phyloP scores from a whole-genome alignment of 2,888 invertebrate genomes.

The Chalcosyrphus nemorum region DNA sequence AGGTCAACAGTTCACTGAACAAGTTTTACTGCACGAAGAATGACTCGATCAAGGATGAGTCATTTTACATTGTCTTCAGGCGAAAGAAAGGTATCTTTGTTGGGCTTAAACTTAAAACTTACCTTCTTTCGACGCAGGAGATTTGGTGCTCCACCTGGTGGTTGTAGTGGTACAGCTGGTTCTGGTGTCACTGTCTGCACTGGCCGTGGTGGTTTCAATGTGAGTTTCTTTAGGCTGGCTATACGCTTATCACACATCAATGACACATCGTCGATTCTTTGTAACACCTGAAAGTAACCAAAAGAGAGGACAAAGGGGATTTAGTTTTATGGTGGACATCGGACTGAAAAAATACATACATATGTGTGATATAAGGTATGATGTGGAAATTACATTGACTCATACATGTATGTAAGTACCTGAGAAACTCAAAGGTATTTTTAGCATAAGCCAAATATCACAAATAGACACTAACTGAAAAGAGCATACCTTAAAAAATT shows the following conservation, averaged over 20 bases:
- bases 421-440: too few species aligned
- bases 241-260: slow-evolving; percentile 95
- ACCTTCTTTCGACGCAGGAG: slow-evolving; percentile 80
- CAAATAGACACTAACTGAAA: too few species aligned
- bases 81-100: not conserved
- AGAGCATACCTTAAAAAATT: too few species aligned
- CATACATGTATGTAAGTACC: too few species aligned
- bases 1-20: slow-evolving; percentile 20
- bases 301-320: slow-evolving; percentile 37
- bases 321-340: not conserved
- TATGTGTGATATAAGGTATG: not conserved
- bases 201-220: slow-evolving; percentile 88
- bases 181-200: slow-evolving; percentile 92
- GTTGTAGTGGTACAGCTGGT: slow-evolving; percentile 84
- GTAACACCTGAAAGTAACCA: slow-evolving; percentile 87
- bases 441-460: too few species aligned
- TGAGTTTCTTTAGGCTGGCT: slow-evolving; percentile 87
- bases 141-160: slow-evolving; percentile 84
- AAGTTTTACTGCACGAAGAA: not conserved
- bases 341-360: not conserved
- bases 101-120: slow-evolving; percentile 71
- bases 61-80: not conserved
- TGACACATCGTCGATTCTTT: slow-evolving; percentile 96
- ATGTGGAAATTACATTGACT: too few species aligned
- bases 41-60: slow-evolving; percentile 1